Conservation (phyloP, 2,113 vertebrate species). For the Muscicapa adusta region DNA sequence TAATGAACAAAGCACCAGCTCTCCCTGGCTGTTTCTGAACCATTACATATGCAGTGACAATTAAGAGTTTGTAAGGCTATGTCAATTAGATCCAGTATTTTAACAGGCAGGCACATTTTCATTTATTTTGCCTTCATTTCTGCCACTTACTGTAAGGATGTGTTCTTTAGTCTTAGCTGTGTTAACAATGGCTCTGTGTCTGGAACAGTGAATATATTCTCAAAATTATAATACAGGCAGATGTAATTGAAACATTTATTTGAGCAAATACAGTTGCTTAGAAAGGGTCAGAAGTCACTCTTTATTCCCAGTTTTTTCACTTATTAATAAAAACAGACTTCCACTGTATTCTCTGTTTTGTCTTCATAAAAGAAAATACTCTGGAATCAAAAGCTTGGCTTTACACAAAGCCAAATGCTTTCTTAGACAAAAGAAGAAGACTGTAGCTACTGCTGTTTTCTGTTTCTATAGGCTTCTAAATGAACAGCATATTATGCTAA, state of each 20-base stretch:
- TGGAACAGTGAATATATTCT: conserved; percentile 57
- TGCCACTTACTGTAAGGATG: conserved; percentile 11
- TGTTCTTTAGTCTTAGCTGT: background rate
- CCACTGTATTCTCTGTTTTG: background rate
- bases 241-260: conserved; percentile 38
- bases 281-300: conserved; percentile 16
- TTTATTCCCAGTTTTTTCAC: background rate
- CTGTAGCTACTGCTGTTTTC: background rate
- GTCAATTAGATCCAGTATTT: conserved; percentile 44
- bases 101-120: conserved; percentile 25
- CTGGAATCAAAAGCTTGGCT: background rate
- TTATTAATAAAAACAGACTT: conserved; percentile 9
- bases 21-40: background rate
- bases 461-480: background rate
- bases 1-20: background rate
- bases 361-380: background rate
- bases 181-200: conserved; percentile 29
- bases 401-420: conserved; percentile 14
- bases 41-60: conserved; percentile 12
- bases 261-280: conserved; percentile 23
- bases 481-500: background rate
- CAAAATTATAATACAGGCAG: conserved; percentile 17
- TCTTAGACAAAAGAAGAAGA: background rate
- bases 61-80: background rate
- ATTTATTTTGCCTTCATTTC: conserved; percentile 17